These are phyloP conservation scores for Thalassoma bifasciatum DNA, from an alignment of 2,113 vertebrate genomes.

Conservation along the genomic window DNA sequence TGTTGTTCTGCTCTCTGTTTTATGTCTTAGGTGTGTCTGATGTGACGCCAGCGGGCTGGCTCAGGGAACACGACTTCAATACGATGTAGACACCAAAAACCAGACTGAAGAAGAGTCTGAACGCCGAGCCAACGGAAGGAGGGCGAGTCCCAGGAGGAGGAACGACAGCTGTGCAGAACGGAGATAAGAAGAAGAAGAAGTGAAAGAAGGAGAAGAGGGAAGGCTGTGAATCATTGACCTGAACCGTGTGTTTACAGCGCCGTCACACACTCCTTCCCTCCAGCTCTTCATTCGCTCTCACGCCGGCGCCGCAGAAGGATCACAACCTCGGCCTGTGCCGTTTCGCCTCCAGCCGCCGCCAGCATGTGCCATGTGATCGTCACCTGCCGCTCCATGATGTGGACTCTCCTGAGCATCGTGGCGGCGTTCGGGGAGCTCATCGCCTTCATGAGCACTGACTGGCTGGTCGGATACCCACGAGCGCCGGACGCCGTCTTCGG, in stretches of 20 bases:
- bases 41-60: slow-evolving; percentile 83
- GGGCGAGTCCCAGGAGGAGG: slow-evolving; percentile 42
- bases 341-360: slow-evolving; percentile 56
- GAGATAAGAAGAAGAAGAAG: slow-evolving; percentile 58
- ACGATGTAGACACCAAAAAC: slow-evolving; percentile 79
- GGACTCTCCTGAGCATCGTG: slow-evolving; percentile 97
- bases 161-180: slow-evolving; percentile 33
- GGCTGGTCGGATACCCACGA: slow-evolving; percentile 90
- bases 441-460: slow-evolving; percentile 97
- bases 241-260: slow-evolving; percentile 19
- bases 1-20: slow-evolving; percentile 50
- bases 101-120: slow-evolving; percentile 72
- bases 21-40: slow-evolving; percentile 84
- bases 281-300: slow-evolving; percentile 12
- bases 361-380: slow-evolving; percentile 99
- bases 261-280: slow-evolving; percentile 24
- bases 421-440: slow-evolving; percentile 95
- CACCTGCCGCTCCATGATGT: slow-evolving; percentile 98
- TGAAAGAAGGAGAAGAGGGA: slow-evolving; percentile 16
- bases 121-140: slow-evolving; percentile 41
- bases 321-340: background rate
- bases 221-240: slow-evolving; percentile 71
- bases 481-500: slow-evolving; percentile 73
- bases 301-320: background rate
- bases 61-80: slow-evolving; percentile 65